A percentile compares a stretch with the other conserved stretches of the same genome.
These are phyloP conservation scores for Synergus itoensis DNA, from an alignment of 2,888 invertebrate genomes.

Conservation along the genomic window DNA sequence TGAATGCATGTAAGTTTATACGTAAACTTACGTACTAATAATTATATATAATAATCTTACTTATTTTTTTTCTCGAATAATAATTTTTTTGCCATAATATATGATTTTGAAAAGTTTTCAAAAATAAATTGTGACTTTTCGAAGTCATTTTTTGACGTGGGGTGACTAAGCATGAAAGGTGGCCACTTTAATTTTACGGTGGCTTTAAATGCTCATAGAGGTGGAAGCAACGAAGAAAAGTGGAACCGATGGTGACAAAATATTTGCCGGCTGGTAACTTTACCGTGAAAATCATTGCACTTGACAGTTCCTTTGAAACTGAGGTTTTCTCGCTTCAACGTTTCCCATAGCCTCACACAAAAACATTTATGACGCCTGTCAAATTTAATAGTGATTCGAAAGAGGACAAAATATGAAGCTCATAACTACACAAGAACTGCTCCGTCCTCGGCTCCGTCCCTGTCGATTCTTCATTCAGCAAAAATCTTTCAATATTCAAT, in stretches of 20 bases:
- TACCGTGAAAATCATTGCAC: slow-evolving; percentile 42
- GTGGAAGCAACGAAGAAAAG: slow-evolving; percentile 42
- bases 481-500: background rate
- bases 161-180: background rate
- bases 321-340: background rate
- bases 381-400: slow-evolving; percentile 22
- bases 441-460: too few species aligned
- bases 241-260: slow-evolving; percentile 44
- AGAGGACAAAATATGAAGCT: background rate
- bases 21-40: too few species aligned
- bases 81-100: background rate
- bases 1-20: too few species aligned
- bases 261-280: slow-evolving; percentile 43
- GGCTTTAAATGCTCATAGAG: slow-evolving; percentile 45
- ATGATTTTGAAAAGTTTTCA: background rate
- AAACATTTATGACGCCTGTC: slow-evolving; percentile 22
- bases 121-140: background rate
- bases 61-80: too few species aligned
- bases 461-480: background rate
- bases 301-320: slow-evolving; percentile 35
- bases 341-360: slow-evolving; percentile 23
- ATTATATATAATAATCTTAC: too few species aligned
- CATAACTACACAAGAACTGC: background rate
- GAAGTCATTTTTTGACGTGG: background rate
- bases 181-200: slow-evolving; percentile 48